Evolutionary conservation across 2,113 vertebrate genomes (phyloP).

Genomic region (Crotalus helleri): DNA sequence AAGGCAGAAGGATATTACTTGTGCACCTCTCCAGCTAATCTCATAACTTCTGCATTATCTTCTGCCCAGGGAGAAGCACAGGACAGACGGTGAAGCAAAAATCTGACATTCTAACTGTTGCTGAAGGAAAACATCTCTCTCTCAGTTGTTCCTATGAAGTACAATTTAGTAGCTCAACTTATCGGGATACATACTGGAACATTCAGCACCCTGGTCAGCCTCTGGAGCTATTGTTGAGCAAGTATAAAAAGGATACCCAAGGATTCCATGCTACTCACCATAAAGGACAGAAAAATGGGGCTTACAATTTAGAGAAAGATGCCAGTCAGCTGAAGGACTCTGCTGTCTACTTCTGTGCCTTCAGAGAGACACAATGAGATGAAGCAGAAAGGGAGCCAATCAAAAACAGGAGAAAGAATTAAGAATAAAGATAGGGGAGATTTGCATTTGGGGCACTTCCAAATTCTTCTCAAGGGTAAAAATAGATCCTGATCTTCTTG

Average conservation of each 20-base stretch:
- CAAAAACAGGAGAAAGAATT: conserved; percentile 8
- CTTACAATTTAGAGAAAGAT: conserved; percentile 15
- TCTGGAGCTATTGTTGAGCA: conserved; percentile 4
- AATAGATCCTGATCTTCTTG: not conserved
- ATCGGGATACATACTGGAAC: not conserved
- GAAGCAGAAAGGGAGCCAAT: fast-evolving
- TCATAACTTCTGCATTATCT: not conserved
- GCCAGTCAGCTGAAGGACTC: not conserved
- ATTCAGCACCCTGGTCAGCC: not conserved
- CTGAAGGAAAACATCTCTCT: not conserved
- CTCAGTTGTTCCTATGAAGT: conserved; percentile 28
- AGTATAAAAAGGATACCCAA: not conserved
- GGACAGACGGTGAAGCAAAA: conserved; percentile 38
- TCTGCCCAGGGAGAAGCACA: not conserved
- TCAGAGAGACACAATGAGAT: conserved; percentile 19
- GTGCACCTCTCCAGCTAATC: not conserved
- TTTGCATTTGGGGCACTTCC: no score
- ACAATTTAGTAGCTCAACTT: not conserved
- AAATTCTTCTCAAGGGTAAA: not conserved
- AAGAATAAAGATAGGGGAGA: fast-evolving
- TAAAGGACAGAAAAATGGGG: not conserved
- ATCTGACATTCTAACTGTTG: not conserved
- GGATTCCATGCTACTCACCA: not conserved
- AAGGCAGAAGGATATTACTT: not conserved
- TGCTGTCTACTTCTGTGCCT: conserved; percentile 41